Percentiles rank a stretch among this genome's conserved stretches.
Evolutionary conservation across 2,113 vertebrate genomes (phyloP).

Genomic region (Perccottus glenii): DNA sequence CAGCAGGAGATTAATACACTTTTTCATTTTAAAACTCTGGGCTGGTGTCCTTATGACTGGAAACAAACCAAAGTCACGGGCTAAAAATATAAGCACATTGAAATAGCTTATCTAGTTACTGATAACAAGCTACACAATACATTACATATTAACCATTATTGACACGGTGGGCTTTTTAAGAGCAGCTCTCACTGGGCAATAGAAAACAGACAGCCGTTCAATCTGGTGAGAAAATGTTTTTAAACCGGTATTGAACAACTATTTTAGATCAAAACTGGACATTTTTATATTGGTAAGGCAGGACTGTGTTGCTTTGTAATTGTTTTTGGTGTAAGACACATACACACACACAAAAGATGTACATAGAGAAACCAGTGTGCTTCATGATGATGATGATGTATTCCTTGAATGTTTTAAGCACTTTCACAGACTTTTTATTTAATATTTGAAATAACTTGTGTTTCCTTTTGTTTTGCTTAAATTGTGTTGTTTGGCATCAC

Average conservation of each 20-base stretch:
- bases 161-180: conserved; percentile 34
- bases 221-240: neutral
- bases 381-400: too few relatives aligned
- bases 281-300: too few relatives aligned
- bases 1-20: conserved; percentile 3
- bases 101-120: conserved; percentile 57
- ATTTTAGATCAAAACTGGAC: neutral
- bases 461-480: too few relatives aligned
- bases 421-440: too few relatives aligned
- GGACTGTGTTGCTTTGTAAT: too few relatives aligned
- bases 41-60: conserved; percentile 37
- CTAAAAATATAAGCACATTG: conserved; percentile 58
- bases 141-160: conserved; percentile 71
- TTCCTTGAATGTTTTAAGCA: too few relatives aligned
- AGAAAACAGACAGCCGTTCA: neutral
- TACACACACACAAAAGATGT: too few relatives aligned
- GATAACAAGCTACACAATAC: conserved; percentile 61
- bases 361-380: too few relatives aligned
- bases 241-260: neutral
- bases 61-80: conserved; percentile 39
- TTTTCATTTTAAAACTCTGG: conserved; percentile 33
- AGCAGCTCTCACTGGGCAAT: neutral
- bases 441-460: too few relatives aligned
- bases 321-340: too few relatives aligned
- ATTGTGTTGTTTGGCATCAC: too few relatives aligned